Conservation (phyloP, 2,888 invertebrate species). For the Lithophane semibrunnea region DNA sequence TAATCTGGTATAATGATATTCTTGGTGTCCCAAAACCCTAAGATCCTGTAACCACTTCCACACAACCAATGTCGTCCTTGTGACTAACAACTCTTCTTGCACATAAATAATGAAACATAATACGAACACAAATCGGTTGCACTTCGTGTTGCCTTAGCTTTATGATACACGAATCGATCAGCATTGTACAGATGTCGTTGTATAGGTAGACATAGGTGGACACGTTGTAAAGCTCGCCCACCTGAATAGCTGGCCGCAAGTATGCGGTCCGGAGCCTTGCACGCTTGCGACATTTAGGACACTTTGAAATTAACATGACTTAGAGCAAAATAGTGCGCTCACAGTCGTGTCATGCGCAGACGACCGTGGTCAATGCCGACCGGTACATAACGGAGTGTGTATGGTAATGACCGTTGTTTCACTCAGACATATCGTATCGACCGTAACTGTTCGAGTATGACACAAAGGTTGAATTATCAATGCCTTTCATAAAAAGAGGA, state of each 20-base stretch:
- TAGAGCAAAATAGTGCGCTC: constrained; percentile 75
- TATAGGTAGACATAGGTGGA: constrained; percentile 70
- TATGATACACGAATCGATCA: constrained; percentile 55
- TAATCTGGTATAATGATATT: constrained; percentile 44
- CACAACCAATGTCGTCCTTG: constrained; percentile 84
- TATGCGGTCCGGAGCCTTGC: constrained; percentile 82
- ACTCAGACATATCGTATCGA: constrained; percentile 65
- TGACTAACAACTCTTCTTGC: constrained; percentile 89
- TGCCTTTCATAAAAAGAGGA: constrained; percentile 70
- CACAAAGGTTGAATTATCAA: constrained; percentile 73
- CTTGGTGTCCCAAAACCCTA: constrained; percentile 68
- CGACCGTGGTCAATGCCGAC: constrained; percentile 83
- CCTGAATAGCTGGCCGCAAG: constrained; percentile 73
- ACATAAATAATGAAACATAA: constrained; percentile 72
- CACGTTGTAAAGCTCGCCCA: constrained; percentile 71
- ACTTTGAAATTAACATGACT: constrained; percentile 81
- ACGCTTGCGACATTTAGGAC: constrained; percentile 80
- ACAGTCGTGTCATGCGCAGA: constrained; percentile 68
- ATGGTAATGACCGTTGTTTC: constrained; percentile 81
- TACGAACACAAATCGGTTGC: constrained; percentile 60
- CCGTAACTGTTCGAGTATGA: constrained; percentile 69
- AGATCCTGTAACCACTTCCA: constrained; percentile 81
- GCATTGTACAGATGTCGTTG: constrained; percentile 59
- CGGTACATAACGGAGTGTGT: constrained; percentile 75
- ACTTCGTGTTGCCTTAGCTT: constrained; percentile 54